phyloP scores from a whole-genome alignment of 2,888 invertebrate species.

The Oxycera nigricornis region DNA sequence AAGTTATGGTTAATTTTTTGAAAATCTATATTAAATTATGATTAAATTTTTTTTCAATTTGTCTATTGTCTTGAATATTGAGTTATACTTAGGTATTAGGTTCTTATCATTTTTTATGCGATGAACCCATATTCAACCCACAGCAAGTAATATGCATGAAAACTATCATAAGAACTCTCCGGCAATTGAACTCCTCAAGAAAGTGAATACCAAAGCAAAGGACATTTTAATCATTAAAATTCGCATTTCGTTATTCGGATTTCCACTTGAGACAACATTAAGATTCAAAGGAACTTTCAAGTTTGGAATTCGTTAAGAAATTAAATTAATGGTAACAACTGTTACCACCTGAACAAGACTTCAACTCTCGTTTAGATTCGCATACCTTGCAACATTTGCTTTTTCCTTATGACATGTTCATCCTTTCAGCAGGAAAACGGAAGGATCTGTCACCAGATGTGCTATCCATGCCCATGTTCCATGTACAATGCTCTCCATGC shows the following conservation, averaged over 20 bases:
- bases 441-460: conserved; percentile 35
- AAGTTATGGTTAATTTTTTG: too few species aligned
- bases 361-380: conserved; percentile 10
- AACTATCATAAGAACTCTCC: too few species aligned
- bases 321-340: conserved; percentile 35
- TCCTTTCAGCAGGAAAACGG: conserved; percentile 24
- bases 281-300: conserved; percentile 14
- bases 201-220: neutral
- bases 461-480: conserved; percentile 9
- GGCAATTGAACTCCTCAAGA: too few species aligned
- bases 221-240: conserved; percentile 23
- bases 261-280: conserved; percentile 10
- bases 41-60: too few species aligned
- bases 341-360: conserved; percentile 33
- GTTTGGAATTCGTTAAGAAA: conserved; percentile 25
- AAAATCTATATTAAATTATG: too few species aligned
- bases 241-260: conserved; percentile 18
- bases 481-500: conserved; percentile 10
- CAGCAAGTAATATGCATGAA: too few species aligned
- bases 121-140: too few species aligned
- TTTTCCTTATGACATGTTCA: conserved; percentile 22
- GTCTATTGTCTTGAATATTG: too few species aligned
- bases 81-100: too few species aligned
- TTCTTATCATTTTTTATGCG: too few species aligned
- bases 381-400: conserved; percentile 23